phyloP scores from a whole-genome alignment of 2,797 vertebrate species.

The Luscinia luscinia region DNA sequence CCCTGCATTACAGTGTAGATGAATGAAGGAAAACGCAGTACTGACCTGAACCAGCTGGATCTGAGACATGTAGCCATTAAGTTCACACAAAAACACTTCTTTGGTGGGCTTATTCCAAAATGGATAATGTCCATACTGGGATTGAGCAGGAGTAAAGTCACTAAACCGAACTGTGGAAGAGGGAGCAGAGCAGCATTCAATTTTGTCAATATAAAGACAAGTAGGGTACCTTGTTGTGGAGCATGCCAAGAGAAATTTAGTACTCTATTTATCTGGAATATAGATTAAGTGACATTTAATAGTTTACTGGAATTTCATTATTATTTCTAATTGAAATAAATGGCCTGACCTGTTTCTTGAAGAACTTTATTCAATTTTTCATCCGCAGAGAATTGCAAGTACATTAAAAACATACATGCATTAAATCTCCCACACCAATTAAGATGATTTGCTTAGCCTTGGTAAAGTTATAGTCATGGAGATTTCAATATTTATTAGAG shows the following conservation, averaged over 20 bases:
- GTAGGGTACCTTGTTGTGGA: slow-evolving; percentile 26
- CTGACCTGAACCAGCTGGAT: not conserved
- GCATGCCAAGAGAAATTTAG: slow-evolving; percentile 61
- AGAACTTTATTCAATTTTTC: slow-evolving; percentile 58
- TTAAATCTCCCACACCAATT: not conserved
- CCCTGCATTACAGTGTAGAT: not conserved
- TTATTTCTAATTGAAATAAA: slow-evolving; percentile 76
- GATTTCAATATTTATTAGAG: slow-evolving; percentile 25
- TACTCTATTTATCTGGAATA: slow-evolving; percentile 60
- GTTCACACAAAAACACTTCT: not conserved
- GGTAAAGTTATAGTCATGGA: not conserved
- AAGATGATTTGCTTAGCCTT: slow-evolving; percentile 10
- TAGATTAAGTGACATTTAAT: slow-evolving; percentile 76
- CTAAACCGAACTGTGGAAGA: slow-evolving; percentile 21
- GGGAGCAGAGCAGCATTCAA: not conserved
- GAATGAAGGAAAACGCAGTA: rapidly evolving
- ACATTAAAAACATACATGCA: slow-evolving; percentile 20
- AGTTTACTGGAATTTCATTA: slow-evolving; percentile 77
- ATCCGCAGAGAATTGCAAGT: slow-evolving; percentile 49
- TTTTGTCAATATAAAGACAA: slow-evolving; percentile 53
- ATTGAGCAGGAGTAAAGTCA: not conserved
- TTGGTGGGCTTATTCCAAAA: not conserved
- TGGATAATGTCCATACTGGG: not conserved
- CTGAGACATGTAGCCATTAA: not conserved
- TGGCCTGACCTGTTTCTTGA: slow-evolving; percentile 54